These are phyloP conservation scores for Orchesella flavescens DNA, from an alignment of 2,888 invertebrate species.

Conservation along the genomic window DNA sequence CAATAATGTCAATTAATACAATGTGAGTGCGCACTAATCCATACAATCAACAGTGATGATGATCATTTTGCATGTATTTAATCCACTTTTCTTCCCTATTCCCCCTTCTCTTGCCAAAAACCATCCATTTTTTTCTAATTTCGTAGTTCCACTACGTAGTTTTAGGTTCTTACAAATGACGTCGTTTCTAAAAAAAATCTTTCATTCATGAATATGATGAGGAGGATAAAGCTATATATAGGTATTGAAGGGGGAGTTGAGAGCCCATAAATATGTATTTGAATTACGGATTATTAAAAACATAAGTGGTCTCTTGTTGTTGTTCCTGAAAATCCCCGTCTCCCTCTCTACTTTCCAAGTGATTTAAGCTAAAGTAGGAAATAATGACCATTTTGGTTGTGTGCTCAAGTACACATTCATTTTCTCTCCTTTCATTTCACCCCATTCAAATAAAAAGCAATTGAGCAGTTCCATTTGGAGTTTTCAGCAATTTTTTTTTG, in stretches of 20 bases:
- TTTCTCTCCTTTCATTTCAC: too few species aligned
- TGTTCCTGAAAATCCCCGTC: too few species aligned
- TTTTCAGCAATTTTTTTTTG: too few species aligned
- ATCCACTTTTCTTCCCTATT: slow-evolving; percentile 9
- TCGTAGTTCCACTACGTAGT: neutral
- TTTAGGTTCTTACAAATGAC: neutral
- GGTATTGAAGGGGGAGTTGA: too few species aligned
- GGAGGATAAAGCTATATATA: neutral
- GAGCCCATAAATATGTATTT: too few species aligned
- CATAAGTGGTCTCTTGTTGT: too few species aligned
- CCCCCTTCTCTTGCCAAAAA: neutral
- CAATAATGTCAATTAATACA: slow-evolving; percentile 31
- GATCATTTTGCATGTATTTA: slow-evolving; percentile 3
- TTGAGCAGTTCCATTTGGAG: too few species aligned
- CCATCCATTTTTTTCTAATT: neutral
- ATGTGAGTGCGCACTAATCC: neutral
- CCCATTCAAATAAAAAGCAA: too few species aligned
- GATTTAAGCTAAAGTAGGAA: neutral
- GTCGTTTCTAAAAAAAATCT: neutral
- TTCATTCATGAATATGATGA: neutral
- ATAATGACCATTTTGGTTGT: too few species aligned
- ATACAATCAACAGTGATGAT: slow-evolving; percentile 11
- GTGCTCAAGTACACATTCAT: too few species aligned
- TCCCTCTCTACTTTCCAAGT: neutral
- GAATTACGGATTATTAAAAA: too few species aligned